These are phyloP conservation scores for Whitmania pigra DNA, from an alignment of 1,140 invertebrate species.

Conservation along the genomic window DNA sequence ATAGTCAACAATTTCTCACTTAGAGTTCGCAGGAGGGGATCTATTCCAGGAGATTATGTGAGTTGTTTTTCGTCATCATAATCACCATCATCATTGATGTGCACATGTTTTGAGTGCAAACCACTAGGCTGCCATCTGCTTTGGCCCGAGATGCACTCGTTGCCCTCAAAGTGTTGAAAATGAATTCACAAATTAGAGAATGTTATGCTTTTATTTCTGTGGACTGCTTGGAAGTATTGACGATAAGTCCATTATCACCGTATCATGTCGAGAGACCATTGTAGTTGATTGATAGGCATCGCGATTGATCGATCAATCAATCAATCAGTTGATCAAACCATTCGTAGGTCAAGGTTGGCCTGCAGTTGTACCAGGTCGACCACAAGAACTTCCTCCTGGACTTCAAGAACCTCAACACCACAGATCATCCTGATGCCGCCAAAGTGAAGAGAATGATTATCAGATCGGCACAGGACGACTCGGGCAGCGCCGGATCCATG, in stretches of 20 bases:
- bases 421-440: slow-evolving; percentile 27
- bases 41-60: slow-evolving; percentile 13
- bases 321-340: not conserved
- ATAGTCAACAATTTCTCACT: slow-evolving; percentile 13
- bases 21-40: not conserved
- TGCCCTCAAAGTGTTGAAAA: too few species aligned
- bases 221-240: too few species aligned
- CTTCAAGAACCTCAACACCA: slow-evolving; percentile 69
- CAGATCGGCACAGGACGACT: slow-evolving; percentile 4
- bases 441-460: slow-evolving; percentile 22
- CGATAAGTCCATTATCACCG: too few species aligned
- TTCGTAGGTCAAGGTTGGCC: slow-evolving; percentile 74
- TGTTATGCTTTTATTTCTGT: too few species aligned
- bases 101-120: too few species aligned
- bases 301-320: too few species aligned
- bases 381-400: slow-evolving; percentile 91
- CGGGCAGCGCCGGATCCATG: slow-evolving; percentile 4
- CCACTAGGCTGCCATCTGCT: too few species aligned
- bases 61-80: not conserved
- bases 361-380: slow-evolving; percentile 97
- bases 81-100: too few species aligned
- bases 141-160: too few species aligned
- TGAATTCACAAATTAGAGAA: too few species aligned
- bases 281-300: too few species aligned
- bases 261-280: too few species aligned